Evolutionary conservation across 2,888 invertebrate genomes (phyloP), one percentile per base, ranked within the genome.

Genomic region (Branchipolynoe longqiensis): DNA sequence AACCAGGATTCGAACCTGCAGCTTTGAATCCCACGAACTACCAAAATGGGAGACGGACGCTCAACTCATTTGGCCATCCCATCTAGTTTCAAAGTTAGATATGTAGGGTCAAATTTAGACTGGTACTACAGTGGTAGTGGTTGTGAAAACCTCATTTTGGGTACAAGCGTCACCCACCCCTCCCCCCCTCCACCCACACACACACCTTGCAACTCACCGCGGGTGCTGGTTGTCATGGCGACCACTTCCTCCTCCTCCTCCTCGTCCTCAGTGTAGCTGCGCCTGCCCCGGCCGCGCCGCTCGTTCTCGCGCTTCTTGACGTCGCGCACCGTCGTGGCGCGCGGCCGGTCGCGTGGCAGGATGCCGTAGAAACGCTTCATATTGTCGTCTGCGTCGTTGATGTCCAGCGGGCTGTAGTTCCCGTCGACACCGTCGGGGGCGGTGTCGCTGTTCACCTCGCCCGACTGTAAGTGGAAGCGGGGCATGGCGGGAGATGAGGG

Each of bases 241-340:
- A 12, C 25, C 62, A 6, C 6, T 28, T 78, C 78, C 48, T 78
- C 78, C 1, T 78, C 78, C 8, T 78, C 78, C 3, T 78, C 78
- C 28, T 78, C 78, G 6, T 41, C 78, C 22, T 31, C n/a, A 48
- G 48, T 78, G 12, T 48, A 14, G 31, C 78, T 2, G 12, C 48
- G 18, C 4, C 78, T 25, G 14, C 48, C 40, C 38, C 58, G 56
- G 0, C 83, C 56, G 25, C 69, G 54, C 36, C 87, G 31, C 62
- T 85, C 85, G 22, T 54, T 48, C 69, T 87, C 87, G 33, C 82
- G 62, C 83, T 88, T 88, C 94, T 98, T 98, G 0, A 98, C 98
- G 91, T 98, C 98, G 86, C 98, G 95, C 28, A 98, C 98, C 0
- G 98, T 98, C 95, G 98, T 97, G 86, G 97, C 97, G 94, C 98